Evolutionary conservation across 2,888 invertebrate genomes (phyloP).

Genomic region (Gastracanthus pulcherrimus): DNA sequence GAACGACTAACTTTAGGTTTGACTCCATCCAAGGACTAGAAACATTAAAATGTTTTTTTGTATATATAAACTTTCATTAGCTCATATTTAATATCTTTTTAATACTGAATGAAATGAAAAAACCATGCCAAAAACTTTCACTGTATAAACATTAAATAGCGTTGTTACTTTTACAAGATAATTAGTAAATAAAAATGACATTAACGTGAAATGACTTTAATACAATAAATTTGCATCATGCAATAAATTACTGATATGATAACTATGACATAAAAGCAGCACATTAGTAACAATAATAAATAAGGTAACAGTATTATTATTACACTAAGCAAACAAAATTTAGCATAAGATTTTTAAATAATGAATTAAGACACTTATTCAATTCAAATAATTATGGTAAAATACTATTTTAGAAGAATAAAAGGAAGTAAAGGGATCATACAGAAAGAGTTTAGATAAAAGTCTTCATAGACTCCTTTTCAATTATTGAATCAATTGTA

Average conservation of each 20-base stretch:
- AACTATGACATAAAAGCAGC: not conserved
- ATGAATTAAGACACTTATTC: not conserved
- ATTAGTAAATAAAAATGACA: not conserved
- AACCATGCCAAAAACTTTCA: not conserved
- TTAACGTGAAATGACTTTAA: not conserved
- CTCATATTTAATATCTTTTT: too few species aligned
- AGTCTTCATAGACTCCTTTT: slow-evolving; percentile 20
- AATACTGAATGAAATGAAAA: too few species aligned
- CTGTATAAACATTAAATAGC: not conserved
- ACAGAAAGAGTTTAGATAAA: slow-evolving; percentile 24
- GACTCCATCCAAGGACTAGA: not conserved
- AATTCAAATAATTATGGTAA: not conserved
- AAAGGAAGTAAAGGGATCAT: slow-evolving; percentile 2
- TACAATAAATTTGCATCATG: not conserved
- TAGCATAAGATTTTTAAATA: not conserved
- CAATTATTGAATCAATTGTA: slow-evolving; percentile 33
- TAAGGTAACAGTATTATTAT: not conserved
- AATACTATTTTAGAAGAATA: not conserved
- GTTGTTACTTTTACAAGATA: not conserved
- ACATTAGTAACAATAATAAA: not conserved
- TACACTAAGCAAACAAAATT: not conserved
- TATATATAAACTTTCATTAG: too few species aligned
- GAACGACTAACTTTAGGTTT: slow-evolving; percentile 66
- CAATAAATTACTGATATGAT: not conserved
- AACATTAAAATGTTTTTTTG: not conserved